Percentiles rank a stretch among this genome's conserved stretches.
These are phyloP conservation scores for Falco naumanni DNA, from an alignment of 2,797 vertebrate species.

Conservation along the genomic window DNA sequence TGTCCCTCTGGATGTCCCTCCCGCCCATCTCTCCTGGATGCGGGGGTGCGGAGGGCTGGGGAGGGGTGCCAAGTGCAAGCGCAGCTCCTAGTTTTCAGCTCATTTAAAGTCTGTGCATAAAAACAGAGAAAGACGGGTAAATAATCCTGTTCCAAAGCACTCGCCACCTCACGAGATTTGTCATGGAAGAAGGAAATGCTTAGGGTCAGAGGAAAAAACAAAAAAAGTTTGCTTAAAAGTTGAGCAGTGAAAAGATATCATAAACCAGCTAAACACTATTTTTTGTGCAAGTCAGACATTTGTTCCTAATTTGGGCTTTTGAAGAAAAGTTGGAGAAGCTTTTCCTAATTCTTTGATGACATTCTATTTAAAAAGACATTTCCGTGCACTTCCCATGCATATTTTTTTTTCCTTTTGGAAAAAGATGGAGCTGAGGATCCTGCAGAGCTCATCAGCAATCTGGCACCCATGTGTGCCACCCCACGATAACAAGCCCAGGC, in stretches of 20 bases:
- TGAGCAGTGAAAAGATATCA: neutral
- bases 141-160: neutral
- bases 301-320: neutral
- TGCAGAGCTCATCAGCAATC: neutral
- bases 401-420: neutral
- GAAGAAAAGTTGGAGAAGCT: neutral
- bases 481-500: neutral
- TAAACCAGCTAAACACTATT: neutral
- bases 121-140: neutral
- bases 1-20: neutral
- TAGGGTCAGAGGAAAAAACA: neutral
- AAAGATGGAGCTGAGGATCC: neutral
- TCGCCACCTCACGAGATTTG: neutral
- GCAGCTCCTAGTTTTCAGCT: neutral
- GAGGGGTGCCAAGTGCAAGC: neutral
- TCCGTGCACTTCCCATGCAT: neutral
- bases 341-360: neutral
- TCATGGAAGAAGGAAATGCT: neutral
- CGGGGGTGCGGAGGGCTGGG: neutral
- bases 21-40: too few species aligned
- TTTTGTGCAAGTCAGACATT: neutral
- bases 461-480: neutral
- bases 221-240: neutral
- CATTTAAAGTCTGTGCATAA: neutral
- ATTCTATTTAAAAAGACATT: neutral